Evolutionary conservation across 1,140 invertebrate genomes (phyloP).

Genomic region (Drosophila pandora): DNA sequence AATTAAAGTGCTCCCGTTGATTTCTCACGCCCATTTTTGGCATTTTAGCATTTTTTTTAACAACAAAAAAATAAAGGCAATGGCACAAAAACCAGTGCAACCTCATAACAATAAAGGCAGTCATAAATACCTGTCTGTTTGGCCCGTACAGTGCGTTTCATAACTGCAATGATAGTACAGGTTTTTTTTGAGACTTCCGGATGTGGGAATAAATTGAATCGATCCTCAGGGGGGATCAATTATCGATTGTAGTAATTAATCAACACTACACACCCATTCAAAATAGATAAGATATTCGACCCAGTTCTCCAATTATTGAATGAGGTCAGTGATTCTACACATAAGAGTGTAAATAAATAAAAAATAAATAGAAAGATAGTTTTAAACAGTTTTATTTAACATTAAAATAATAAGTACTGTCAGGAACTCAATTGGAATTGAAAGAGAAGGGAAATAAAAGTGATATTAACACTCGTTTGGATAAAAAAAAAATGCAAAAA

Average conservation of each 20-base stretch:
- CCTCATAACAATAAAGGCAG: constrained; percentile 6
- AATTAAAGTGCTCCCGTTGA: constrained; percentile 35
- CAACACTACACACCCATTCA: not conserved
- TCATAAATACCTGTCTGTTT: not conserved
- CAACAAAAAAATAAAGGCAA: constrained; percentile 22
- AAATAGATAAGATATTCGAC: constrained; percentile 4
- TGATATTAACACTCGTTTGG: constrained; percentile 16
- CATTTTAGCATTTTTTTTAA: constrained; percentile 27
- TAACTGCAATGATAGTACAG: not conserved
- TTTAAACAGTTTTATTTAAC: not conserved
- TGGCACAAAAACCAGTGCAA: constrained; percentile 40
- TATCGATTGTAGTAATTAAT: not conserved
- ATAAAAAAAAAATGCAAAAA: constrained; percentile 19
- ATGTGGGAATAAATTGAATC: not conserved
- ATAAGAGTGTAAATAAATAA: not conserved
- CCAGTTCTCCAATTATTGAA: not conserved
- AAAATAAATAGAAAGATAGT: not conserved
- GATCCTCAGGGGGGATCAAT: too few species aligned
- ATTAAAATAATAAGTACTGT: not conserved
- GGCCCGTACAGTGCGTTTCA: constrained; percentile 16
- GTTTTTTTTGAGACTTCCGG: constrained; percentile 12
- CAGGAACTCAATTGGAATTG: not conserved
- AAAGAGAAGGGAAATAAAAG: constrained; percentile 11
- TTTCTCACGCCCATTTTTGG: constrained; percentile 75
- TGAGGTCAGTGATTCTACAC: constrained; percentile 6